phyloP scores from a whole-genome alignment of 2,113 vertebrate species.

The Heptranchias perlo region DNA sequence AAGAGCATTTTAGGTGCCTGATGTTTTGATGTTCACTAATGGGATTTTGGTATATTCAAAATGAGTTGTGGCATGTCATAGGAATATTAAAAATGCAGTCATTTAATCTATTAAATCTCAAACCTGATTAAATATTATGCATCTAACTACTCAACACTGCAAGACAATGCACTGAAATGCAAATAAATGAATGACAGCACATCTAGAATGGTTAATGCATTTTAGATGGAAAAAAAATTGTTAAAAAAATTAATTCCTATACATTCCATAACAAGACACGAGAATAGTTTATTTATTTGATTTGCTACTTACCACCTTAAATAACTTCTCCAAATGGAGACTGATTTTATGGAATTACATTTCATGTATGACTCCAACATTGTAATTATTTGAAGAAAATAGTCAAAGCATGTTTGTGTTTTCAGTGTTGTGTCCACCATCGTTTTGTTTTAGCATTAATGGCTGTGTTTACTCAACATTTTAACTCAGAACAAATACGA shows the following conservation, averaged over 20 bases:
- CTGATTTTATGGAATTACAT: background rate
- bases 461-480: background rate
- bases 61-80: background rate
- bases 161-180: background rate
- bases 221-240: background rate
- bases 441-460: background rate
- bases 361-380: background rate
- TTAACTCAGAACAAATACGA: background rate
- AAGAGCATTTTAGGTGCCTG: too few species aligned
- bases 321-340: background rate
- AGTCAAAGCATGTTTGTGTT: slow-evolving; percentile 3
- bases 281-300: background rate
- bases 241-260: background rate
- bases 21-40: background rate
- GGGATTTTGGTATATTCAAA: background rate
- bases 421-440: background rate
- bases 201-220: background rate
- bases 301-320: background rate
- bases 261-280: background rate
- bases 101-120: background rate
- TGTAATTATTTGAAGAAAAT: background rate
- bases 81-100: background rate
- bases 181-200: background rate
- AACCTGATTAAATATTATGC: background rate
- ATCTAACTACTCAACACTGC: background rate